Conservation (phyloP, 2,113 vertebrate species). For the Dromiciops gliroides region DNA sequence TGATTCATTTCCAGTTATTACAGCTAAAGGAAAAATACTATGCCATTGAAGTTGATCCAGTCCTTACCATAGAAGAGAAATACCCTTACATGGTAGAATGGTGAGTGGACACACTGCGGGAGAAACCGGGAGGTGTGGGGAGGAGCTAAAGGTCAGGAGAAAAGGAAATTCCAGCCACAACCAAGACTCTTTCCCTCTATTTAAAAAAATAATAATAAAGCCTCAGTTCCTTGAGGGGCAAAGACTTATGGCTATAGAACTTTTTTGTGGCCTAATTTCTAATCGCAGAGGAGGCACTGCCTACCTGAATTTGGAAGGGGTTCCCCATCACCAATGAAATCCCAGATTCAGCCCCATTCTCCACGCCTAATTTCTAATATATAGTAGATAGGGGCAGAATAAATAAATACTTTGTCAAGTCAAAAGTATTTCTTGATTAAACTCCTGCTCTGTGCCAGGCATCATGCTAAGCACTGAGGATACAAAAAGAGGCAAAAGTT, state of each 20-base stretch:
- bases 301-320: neutral
- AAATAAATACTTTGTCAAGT: neutral
- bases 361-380: neutral
- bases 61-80: conserved; percentile 94
- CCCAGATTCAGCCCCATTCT: neutral
- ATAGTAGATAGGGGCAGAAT: neutral
- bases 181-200: neutral
- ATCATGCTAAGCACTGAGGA: neutral
- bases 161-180: neutral
- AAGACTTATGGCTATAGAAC: conserved; percentile 1
- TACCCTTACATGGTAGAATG: conserved; percentile 98
- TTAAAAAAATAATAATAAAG: conserved; percentile 36
- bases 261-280: neutral
- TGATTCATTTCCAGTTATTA: conserved; percentile 84
- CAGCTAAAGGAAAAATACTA: conserved; percentile 97
- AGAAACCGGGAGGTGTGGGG: neutral
- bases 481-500: neutral
- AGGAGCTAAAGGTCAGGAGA: neutral
- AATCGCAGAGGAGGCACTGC: neutral
- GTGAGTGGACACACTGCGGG: conserved; percentile 82
- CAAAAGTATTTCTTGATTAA: too few relatives aligned
- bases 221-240: neutral
- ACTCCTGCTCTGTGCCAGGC: too few relatives aligned
- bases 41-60: conserved; percentile 95
- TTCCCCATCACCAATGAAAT: neutral